Percentiles rank a stretch among this genome's conserved stretches.
Evolutionary conservation across 2,113 vertebrate species (phyloP).

Genomic region (Ailurus styani): DNA sequence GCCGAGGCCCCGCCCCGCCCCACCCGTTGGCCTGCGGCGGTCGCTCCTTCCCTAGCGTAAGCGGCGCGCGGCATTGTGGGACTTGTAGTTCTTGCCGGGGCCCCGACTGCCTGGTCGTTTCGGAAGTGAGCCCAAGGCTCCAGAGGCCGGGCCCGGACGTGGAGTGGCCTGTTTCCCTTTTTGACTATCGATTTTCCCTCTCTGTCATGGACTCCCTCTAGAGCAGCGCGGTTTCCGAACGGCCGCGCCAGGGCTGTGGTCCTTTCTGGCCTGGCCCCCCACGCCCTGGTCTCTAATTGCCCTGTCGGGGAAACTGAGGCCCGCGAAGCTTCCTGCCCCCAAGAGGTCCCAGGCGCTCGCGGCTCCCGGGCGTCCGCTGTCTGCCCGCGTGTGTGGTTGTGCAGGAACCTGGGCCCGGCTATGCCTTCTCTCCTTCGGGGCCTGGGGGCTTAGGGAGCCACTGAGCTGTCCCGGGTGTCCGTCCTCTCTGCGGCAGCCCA

Average conservation of each 20-base stretch:
- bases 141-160: fast-evolving
- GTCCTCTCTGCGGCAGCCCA: not conserved
- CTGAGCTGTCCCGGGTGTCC: not conserved
- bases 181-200: not conserved
- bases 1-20: not conserved
- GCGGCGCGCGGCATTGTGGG: not conserved
- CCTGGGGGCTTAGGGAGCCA: no score
- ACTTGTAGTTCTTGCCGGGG: not conserved
- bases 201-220: not conserved
- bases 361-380: not conserved
- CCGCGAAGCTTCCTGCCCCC: no score
- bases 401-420: not conserved
- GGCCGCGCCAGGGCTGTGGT: not conserved
- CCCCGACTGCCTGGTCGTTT: fast-evolving
- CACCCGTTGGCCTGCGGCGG: not conserved
- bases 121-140: fast-evolving
- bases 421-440: not conserved
- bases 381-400: not conserved
- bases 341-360: not conserved
- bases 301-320: not conserved
- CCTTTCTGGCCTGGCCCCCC: not conserved
- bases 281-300: not conserved
- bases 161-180: not conserved
- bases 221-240: no score
- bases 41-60: fast-evolving